These are phyloP conservation scores for Dilophus febrilis DNA, from an alignment of 2,888 invertebrate genomes.

Conservation along the genomic window DNA sequence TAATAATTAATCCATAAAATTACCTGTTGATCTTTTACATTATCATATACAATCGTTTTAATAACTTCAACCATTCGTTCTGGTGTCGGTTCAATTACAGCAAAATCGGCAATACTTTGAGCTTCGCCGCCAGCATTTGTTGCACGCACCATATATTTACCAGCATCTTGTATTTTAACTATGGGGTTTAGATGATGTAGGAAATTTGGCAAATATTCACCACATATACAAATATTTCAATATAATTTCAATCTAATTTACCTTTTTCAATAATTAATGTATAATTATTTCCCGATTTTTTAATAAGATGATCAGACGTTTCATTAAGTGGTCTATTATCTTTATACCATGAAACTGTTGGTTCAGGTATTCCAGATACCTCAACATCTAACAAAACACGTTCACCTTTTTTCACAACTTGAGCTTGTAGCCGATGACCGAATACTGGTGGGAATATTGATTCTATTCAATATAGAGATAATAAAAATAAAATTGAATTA, in stretches of 20 bases:
- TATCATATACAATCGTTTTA: constrained; percentile 46
- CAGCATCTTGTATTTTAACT: constrained; percentile 49
- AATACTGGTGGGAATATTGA: constrained; percentile 67
- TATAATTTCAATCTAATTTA: constrained; percentile 17
- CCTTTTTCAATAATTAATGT: constrained; percentile 55
- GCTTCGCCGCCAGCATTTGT: constrained; percentile 64
- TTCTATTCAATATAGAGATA: constrained; percentile 32
- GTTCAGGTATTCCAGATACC: constrained; percentile 61
- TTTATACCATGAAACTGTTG: constrained; percentile 55
- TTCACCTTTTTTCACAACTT: constrained; percentile 52
- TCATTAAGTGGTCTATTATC: constrained; percentile 46
- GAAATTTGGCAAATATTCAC: too few relatives aligned
- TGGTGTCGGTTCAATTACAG: constrained; percentile 50
- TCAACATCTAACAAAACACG: constrained; percentile 58
- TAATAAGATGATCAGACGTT: constrained; percentile 35
- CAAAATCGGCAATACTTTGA: constrained; percentile 63
- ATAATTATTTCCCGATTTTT: constrained; percentile 48
- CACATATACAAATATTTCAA: too few relatives aligned
- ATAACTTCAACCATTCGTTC: constrained; percentile 49
- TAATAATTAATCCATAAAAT: too few relatives aligned
- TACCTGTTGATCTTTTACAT: constrained; percentile 21
- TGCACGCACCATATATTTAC: constrained; percentile 59
- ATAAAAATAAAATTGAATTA: background rate
- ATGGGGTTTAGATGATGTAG: too few relatives aligned
- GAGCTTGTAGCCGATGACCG: constrained; percentile 57